These are phyloP conservation scores for Drosophila limbata DNA, from an alignment of 2,888 invertebrate genomes.

Conservation along the genomic window DNA sequence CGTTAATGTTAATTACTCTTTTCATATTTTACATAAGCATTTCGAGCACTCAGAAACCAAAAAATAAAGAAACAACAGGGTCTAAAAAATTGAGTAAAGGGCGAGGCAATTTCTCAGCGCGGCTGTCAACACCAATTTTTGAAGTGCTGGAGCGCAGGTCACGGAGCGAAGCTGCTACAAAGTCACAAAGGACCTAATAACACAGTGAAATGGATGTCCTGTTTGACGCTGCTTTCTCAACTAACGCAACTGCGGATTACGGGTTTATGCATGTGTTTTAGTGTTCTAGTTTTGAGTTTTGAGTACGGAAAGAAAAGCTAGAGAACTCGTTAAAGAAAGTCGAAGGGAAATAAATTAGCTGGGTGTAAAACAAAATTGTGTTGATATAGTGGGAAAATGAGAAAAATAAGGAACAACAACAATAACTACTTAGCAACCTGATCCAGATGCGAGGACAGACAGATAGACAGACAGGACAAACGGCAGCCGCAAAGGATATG, in stretches of 20 bases:
- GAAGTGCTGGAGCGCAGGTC: constrained; percentile 70
- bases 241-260: constrained; percentile 1
- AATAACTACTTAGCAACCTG: constrained; percentile 64
- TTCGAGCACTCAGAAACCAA: constrained; percentile 43
- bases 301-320: constrained; percentile 33
- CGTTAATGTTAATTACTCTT: constrained; percentile 65
- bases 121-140: constrained; percentile 84
- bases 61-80: constrained; percentile 6
- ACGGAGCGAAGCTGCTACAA: constrained; percentile 27
- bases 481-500: constrained; percentile 48
- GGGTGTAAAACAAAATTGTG: constrained; percentile 26
- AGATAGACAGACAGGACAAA: constrained; percentile 18
- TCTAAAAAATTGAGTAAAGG: constrained; percentile 11
- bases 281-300: constrained; percentile 21
- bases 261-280: constrained; percentile 54
- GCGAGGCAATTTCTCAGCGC: constrained; percentile 80
- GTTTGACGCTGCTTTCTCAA: constrained; percentile 16
- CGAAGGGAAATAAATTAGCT: constrained; percentile 73
- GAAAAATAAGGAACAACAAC: constrained; percentile 10
- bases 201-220: constrained; percentile 34
- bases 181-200: constrained; percentile 39
- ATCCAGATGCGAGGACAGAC: constrained; percentile 42
- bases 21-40: constrained; percentile 66
- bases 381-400: neutral
- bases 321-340: constrained; percentile 30